A percentile compares a stretch with the other conserved stretches of the same genome.
Conservation (phyloP, 2,888 invertebrate genomes). For the Incurvaria masculella region DNA sequence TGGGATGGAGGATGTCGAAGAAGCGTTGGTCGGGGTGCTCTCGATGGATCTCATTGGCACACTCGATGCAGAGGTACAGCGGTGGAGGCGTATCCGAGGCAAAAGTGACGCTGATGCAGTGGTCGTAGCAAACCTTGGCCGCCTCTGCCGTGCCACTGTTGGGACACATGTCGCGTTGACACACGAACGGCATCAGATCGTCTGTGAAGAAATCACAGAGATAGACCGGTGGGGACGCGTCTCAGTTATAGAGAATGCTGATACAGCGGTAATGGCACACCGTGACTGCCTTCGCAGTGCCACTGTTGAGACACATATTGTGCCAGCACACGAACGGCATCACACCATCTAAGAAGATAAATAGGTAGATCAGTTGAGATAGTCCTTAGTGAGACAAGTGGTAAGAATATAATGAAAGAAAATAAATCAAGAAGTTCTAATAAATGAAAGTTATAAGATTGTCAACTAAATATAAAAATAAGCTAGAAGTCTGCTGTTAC, state of each 20-base stretch:
- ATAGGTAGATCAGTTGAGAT: constrained; percentile 10
- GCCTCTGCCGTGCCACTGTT: constrained; percentile 84
- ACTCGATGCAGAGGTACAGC: constrained; percentile 93
- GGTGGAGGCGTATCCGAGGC: constrained; percentile 90
- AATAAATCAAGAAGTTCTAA: not conserved
- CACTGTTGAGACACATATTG: constrained; percentile 86
- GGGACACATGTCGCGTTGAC: constrained; percentile 90
- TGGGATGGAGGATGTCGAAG: constrained; percentile 86
- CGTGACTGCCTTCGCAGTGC: constrained; percentile 84
- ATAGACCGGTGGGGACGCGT: too few species aligned
- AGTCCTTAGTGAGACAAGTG: constrained; percentile 5
- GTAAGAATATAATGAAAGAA: not conserved
- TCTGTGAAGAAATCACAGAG: too few species aligned
- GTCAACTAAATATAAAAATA: too few species aligned
- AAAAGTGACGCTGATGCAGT: constrained; percentile 84
- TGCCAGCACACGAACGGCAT: constrained; percentile 85
- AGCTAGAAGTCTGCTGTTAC: not conserved
- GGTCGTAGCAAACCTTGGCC: constrained; percentile 92
- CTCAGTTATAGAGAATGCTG: too few species aligned
- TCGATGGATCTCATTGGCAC: constrained; percentile 85
- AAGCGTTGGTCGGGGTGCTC: constrained; percentile 83
- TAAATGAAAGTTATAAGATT: not conserved
- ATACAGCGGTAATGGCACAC: constrained; percentile 93
- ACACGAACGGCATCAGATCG: constrained; percentile 76
- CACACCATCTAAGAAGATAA: constrained; percentile 57